phyloP scores from a whole-genome alignment of 2,113 vertebrate genomes.

The Platysternon megacephalum region DNA sequence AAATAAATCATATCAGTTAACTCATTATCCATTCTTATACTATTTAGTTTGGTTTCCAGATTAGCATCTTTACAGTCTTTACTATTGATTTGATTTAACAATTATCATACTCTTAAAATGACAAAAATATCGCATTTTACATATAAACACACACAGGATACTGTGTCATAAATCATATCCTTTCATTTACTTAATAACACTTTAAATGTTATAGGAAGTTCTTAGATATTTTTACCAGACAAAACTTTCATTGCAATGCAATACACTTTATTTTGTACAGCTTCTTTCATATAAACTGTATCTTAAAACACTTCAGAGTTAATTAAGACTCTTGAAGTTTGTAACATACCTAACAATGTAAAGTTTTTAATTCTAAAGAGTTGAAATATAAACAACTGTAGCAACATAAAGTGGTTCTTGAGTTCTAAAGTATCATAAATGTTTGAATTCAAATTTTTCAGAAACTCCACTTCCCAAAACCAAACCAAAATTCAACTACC shows the following conservation, averaged over 20 bases:
- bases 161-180: neutral
- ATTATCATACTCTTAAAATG: neutral
- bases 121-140: neutral
- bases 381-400: neutral
- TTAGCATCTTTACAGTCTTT: neutral
- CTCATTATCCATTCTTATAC: neutral
- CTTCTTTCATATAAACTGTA: slow-evolving; percentile 11
- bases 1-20: neutral
- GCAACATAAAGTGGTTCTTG: neutral
- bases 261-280: slow-evolving; percentile 31
- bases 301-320: neutral
- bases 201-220: neutral
- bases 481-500: neutral
- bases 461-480: neutral
- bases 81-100: neutral
- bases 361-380: neutral
- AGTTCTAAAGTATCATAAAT: neutral
- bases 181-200: neutral
- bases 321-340: neutral
- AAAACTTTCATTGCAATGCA: neutral
- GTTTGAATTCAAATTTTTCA: neutral
- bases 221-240: slow-evolving; percentile 23
- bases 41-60: neutral
- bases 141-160: neutral
- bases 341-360: slow-evolving; percentile 14